These are phyloP conservation scores for Patiria pectinifera DNA, from an alignment of 53 echinoderm and acorn worm species.

Conservation along the genomic window DNA sequence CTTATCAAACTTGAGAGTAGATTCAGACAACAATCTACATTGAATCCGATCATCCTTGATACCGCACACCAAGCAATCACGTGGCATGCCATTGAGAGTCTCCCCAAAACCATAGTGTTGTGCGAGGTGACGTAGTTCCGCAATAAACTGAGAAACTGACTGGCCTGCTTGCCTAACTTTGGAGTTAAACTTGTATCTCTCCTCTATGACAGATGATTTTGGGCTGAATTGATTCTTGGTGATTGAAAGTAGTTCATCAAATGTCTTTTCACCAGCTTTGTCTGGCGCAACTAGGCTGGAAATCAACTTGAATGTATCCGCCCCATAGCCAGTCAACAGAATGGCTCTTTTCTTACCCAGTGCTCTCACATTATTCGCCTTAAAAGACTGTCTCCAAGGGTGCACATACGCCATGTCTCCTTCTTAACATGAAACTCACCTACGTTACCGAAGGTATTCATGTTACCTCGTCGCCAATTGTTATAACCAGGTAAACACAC, in stretches of 20 bases:
- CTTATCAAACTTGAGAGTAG: slow-evolving; percentile 18
- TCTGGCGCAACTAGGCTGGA: slow-evolving; percentile 48
- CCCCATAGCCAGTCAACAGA: slow-evolving; percentile 54
- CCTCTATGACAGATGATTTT: slow-evolving; percentile 62
- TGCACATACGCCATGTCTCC: slow-evolving; percentile 55
- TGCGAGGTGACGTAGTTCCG: too few species aligned
- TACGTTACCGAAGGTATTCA: slow-evolving; percentile 35
- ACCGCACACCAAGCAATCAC: not conserved
- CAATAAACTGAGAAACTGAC: too few species aligned
- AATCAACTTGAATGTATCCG: slow-evolving; percentile 53
- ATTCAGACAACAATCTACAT: not conserved
- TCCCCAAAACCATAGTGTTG: too few species aligned
- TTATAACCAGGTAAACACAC: too few species aligned
- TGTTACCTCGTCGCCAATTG: slow-evolving; percentile 53
- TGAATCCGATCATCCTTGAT: slow-evolving; percentile 52
- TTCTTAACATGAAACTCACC: not conserved
- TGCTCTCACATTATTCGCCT: slow-evolving; percentile 30
- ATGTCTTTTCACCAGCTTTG: slow-evolving; percentile 65
- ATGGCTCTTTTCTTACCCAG: slow-evolving; percentile 49
- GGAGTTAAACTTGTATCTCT: slow-evolving; percentile 62
- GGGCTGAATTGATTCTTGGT: slow-evolving; percentile 65
- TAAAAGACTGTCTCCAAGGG: slow-evolving; percentile 57
- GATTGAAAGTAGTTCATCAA: slow-evolving; percentile 45
- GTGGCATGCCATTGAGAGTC: slow-evolving; percentile 19
- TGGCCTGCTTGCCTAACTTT: not conserved